Percentiles rank a stretch among this genome's conserved stretches.
These are phyloP conservation scores for Sphecodes monilicornis DNA, from an alignment of 2,888 invertebrate genomes.

Conservation along the genomic window DNA sequence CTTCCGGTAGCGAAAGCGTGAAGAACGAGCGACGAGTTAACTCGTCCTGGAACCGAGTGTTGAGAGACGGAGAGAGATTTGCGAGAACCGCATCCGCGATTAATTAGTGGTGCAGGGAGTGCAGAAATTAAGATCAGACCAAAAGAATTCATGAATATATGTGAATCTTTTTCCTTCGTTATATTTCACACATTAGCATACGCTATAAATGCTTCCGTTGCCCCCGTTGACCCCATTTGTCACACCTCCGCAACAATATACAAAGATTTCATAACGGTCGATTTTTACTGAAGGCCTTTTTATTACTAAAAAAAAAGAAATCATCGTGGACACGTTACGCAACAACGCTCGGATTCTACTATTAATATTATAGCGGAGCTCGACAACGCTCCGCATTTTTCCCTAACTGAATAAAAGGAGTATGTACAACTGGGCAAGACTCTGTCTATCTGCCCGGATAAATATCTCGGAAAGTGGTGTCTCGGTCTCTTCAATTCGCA, in stretches of 20 bases:
- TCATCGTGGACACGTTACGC: slow-evolving; percentile 55
- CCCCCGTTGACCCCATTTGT: not conserved
- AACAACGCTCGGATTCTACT: slow-evolving; percentile 52
- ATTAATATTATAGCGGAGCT: slow-evolving; percentile 28
- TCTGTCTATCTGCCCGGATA: slow-evolving; percentile 26
- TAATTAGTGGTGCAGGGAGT: not conserved
- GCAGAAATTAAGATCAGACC: not conserved
- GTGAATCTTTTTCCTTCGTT: not conserved
- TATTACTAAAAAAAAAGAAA: slow-evolving; percentile 66
- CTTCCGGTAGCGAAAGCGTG: not conserved
- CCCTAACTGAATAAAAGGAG: slow-evolving; percentile 47
- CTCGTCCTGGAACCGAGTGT: not conserved
- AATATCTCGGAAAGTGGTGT: slow-evolving; percentile 54
- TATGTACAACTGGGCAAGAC: slow-evolving; percentile 60
- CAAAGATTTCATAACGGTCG: not conserved
- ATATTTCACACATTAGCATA: slow-evolving; percentile 9
- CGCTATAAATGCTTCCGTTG: slow-evolving; percentile 15
- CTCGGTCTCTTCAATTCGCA: slow-evolving; percentile 51
- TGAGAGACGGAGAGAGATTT: not conserved
- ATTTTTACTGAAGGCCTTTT: slow-evolving; percentile 49
- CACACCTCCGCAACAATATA: not conserved
- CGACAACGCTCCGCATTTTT: slow-evolving; percentile 17
- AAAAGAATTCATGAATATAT: not conserved
- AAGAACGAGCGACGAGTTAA: not conserved
- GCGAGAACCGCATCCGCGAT: not conserved